These are phyloP conservation scores for Aphrophora alni DNA, from an alignment of 2,888 invertebrate species.

Conservation along the genomic window DNA sequence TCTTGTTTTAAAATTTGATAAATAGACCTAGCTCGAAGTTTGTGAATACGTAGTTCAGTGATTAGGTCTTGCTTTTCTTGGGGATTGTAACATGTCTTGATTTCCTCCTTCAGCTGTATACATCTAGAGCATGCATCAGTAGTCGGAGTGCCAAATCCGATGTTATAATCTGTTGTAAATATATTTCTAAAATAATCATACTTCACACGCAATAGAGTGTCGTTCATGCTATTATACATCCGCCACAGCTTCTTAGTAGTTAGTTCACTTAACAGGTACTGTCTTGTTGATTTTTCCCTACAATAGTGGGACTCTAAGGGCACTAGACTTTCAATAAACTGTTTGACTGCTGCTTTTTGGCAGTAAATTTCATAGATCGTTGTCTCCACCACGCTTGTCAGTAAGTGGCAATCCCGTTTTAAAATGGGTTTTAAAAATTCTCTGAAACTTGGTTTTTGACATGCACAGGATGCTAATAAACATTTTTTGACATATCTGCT, in stretches of 20 bases:
- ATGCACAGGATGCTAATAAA: neutral
- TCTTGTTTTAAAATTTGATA: neutral
- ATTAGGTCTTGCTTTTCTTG: no score
- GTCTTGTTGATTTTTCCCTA: constrained; percentile 12
- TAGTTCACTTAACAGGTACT: constrained; percentile 32
- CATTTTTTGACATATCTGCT: constrained; percentile 7
- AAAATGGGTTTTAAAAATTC: constrained; percentile 2
- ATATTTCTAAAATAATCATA: constrained; percentile 24
- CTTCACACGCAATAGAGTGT: neutral
- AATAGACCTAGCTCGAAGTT: neutral
- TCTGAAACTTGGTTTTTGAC: constrained; percentile 12
- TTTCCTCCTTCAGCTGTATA: neutral
- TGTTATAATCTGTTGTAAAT: constrained; percentile 32
- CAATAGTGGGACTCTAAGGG: constrained; percentile 19
- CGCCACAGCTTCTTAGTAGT: constrained; percentile 22
- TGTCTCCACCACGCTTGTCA: constrained; percentile 20
- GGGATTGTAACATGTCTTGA: no score
- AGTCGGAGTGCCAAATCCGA: constrained; percentile 37
- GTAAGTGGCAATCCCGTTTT: neutral
- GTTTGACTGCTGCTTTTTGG: neutral
- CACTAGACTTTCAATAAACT: neutral
- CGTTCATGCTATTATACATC: constrained; percentile 9
- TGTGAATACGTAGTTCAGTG: no score
- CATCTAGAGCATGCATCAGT: constrained; percentile 39
- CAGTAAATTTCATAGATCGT: neutral